A percentile compares a stretch with the other conserved stretches of the same genome.
Conservation (phyloP, 2,888 invertebrate species). For the Poecilus cupreus region DNA sequence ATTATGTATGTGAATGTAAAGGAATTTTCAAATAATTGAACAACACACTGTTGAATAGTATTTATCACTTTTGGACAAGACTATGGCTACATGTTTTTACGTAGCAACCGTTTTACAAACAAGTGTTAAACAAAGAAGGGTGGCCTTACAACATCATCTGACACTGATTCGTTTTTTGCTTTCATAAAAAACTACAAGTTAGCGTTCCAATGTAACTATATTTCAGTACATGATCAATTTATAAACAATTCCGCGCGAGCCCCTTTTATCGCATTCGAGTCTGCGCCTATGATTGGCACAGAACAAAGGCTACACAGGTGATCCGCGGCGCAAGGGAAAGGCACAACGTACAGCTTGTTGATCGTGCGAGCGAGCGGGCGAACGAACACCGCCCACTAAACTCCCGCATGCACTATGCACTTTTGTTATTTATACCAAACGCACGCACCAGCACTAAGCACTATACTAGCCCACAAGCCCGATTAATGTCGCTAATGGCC, state of each 20-base stretch:
- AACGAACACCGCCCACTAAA: constrained; percentile 34
- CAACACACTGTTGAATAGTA: too few species aligned
- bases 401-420: constrained; percentile 50
- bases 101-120: too few species aligned
- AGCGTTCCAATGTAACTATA: too few species aligned
- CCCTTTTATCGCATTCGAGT: not conserved
- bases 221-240: not conserved
- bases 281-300: not conserved
- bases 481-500: not conserved
- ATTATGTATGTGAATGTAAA: too few species aligned
- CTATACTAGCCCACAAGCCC: not conserved
- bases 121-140: too few species aligned
- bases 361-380: constrained; percentile 23
- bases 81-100: too few species aligned
- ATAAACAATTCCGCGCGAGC: not conserved
- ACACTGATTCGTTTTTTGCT: too few species aligned
- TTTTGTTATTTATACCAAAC: constrained; percentile 52
- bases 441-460: not conserved
- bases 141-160: too few species aligned
- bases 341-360: constrained; percentile 10
- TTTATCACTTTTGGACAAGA: too few species aligned
- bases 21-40: too few species aligned
- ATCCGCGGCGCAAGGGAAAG: not conserved
- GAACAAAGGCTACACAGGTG: constrained; percentile 20
- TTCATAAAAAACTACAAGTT: too few species aligned